Base-by-base conservation (phyloP, 2,888 invertebrate genomes). In the Heliconius aoede region DNA sequence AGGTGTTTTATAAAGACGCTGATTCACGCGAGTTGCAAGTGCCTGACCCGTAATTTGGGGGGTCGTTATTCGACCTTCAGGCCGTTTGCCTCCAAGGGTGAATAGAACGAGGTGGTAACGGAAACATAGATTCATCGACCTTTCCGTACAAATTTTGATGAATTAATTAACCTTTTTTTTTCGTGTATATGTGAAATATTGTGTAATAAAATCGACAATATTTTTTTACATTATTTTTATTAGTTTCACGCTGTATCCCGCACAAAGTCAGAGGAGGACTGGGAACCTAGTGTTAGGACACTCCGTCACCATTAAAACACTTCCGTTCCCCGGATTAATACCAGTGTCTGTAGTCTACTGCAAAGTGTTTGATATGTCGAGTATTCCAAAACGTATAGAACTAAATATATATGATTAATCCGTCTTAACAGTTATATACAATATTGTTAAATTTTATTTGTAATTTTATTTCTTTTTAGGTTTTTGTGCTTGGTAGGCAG, bases 1-100 rank as follows among this genome's bases (percentile, higher is more conserved):
- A 30, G 30, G n/a, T 30, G 30, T 55, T 24, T 32, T 55, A 55
- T 32, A 69, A 69, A 28, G 32, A 30, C 11, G 55, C 55, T 55
- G 69, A 69, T 30, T 69, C 69, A 69, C 55, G 55, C 51, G 21
- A 18, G 11, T 26, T 15, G 40, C 21, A 32, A 72, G 74, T 75
- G 74, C 72, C 74, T 69, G 74, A 72, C 68, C 79, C 77, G 76
- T 77, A 76, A 80, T 79, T 81, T 78, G 76, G 79, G 82, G 76
- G 84, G 83, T 82, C 84, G 82, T 81, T 79, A 83, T 77, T 81
- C 82, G 84, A 82, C 83, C 84, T 81, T 79, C 78, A 80, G 84
- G 84, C 82, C 84, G 78, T 83, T 81, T 81, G 78, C 80, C 80
- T 64, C 79, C 78, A 76, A 79, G 82, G 82, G 60, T 81, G 80